Evolutionary conservation across 2,888 invertebrate species (phyloP).

Genomic region (Pristionchus mayeri): DNA sequence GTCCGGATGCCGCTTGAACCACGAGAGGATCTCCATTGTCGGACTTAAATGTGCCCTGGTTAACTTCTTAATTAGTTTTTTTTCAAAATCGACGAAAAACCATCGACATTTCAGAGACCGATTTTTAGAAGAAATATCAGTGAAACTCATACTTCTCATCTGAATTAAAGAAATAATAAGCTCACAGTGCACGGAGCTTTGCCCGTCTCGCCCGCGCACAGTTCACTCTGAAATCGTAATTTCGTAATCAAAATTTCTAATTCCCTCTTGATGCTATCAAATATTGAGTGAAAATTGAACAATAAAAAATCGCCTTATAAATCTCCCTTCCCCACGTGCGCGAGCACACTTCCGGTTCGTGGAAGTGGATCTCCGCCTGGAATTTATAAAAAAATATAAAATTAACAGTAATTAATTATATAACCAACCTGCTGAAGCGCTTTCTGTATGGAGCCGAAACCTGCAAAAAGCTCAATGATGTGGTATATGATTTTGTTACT

Average conservation of each 20-base stretch:
- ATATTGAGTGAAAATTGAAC: background rate
- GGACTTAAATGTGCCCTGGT: background rate
- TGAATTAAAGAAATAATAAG: background rate
- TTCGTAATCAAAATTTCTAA: background rate
- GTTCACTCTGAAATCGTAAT: background rate
- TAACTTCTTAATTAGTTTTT: background rate
- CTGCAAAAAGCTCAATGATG: background rate
- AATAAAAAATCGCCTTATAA: background rate
- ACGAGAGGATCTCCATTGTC: constrained; percentile 25
- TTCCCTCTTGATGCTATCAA: no score
- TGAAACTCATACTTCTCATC: background rate
- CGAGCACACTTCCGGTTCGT: background rate
- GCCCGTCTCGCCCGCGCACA: constrained; percentile 4
- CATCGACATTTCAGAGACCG: background rate
- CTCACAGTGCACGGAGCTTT: background rate
- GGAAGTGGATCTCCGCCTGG: constrained; percentile 11
- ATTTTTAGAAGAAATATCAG: background rate
- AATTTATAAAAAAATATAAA: background rate
- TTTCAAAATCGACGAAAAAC: background rate
- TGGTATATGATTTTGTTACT: background rate
- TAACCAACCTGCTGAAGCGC: background rate
- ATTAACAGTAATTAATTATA: background rate
- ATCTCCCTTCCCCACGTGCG: constrained; percentile 12
- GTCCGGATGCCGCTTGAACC: background rate
- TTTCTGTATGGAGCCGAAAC: constrained; percentile 9